Percentiles rank a stretch among this genome's conserved stretches.
phyloP scores from a whole-genome alignment of 2,113 vertebrate species.

The Triplophysa dalaica region DNA sequence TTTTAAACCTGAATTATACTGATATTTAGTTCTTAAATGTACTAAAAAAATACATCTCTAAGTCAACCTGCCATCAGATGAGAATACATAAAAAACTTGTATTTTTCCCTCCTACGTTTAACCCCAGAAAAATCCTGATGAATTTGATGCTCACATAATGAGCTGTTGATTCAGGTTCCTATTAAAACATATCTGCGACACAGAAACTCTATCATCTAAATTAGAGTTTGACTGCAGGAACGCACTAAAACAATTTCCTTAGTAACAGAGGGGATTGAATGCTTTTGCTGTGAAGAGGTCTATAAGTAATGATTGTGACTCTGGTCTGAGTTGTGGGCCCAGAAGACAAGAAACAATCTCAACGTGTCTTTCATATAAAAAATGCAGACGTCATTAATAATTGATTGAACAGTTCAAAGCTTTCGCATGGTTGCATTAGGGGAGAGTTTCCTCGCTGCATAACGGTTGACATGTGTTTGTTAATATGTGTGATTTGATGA shows the following conservation, averaged over 20 bases:
- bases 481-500: conserved; percentile 21
- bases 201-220: conserved; percentile 50
- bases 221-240: conserved; percentile 50
- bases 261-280: background rate
- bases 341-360: conserved; percentile 3
- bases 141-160: conserved; percentile 8
- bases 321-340: background rate
- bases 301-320: background rate
- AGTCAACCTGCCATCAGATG: no score
- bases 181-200: conserved; percentile 55
- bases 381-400: conserved; percentile 6
- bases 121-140: no score
- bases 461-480: background rate
- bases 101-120: no score
- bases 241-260: conserved; percentile 44
- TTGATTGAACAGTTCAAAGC: conserved; percentile 11
- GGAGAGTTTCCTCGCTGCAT: background rate
- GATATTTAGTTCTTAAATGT: no score
- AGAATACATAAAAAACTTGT: no score
- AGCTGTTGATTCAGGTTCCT: conserved; percentile 29
- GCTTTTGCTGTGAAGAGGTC: background rate
- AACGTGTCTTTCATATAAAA: background rate
- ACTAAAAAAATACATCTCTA: no score
- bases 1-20: no score
- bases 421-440: background rate